Percentiles rank a stretch among this genome's conserved stretches.
These are phyloP conservation scores for Hydriomena furcata DNA, from an alignment of 2,888 invertebrate species.

Conservation along the genomic window DNA sequence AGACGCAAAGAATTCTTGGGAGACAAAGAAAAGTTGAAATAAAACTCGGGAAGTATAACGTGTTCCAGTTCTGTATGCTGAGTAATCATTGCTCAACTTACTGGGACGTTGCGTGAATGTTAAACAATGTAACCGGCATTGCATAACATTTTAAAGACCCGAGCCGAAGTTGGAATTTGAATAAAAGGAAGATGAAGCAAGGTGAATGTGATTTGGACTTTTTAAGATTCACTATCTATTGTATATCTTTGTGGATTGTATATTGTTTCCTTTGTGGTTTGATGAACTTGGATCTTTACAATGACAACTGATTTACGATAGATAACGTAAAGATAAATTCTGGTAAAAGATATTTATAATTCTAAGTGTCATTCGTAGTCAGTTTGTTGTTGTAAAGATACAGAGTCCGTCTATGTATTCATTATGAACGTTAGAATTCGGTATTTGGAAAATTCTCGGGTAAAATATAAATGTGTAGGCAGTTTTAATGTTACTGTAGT, in stretches of 20 bases:
- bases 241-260: constrained; percentile 18
- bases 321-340: constrained; percentile 1
- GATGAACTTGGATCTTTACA: constrained; percentile 11
- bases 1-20: too few species aligned
- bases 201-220: constrained; percentile 28
- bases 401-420: constrained; percentile 1
- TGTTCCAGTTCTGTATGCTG: not conserved
- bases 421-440: constrained; percentile 15
- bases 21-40: not conserved
- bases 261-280: constrained; percentile 14
- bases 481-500: constrained; percentile 23
- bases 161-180: not conserved
- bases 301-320: constrained; percentile 4
- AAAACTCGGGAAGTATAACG: not conserved
- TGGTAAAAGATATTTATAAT: not conserved
- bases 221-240: constrained; percentile 26
- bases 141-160: not conserved
- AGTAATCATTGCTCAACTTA: constrained; percentile 1
- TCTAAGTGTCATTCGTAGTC: constrained; percentile 4
- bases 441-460: constrained; percentile 16
- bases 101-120: not conserved
- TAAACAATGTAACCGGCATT: constrained; percentile 16
- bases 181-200: constrained; percentile 9
- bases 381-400: constrained; percentile 1
- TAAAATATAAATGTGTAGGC: constrained; percentile 22